Evolutionary conservation across 2,797 vertebrate species (phyloP), one percentile per base, ranked within the genome.

Genomic region (Knipowitschia caucasica): DNA sequence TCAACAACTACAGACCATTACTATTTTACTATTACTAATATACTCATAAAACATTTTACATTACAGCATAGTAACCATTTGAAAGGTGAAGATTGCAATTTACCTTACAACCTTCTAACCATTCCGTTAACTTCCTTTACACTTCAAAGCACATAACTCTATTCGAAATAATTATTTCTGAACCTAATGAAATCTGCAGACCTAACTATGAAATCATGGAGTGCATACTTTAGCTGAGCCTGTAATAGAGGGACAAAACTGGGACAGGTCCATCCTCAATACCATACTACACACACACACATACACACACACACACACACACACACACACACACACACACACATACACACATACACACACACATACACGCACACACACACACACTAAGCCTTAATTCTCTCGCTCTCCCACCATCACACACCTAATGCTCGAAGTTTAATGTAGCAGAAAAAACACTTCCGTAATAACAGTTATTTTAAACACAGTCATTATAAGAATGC

Each of bases 401-500:
- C 23, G 9, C 21, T 12, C 36, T 40, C 50, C 38, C 43, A 56
- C 44, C 54, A 42, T 58, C 54, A 57, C 47, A 64, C 55, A 71
- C 58, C 59, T 71, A 78, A 78, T 69, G 50, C 67, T 70, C 55
- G 77, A 66, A 70, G 62, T 72, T 82, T 60, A 77, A 71, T 81
- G 76, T 70, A 76, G 68, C 80, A 75, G 83, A 73, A 80, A 82
- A 70, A 73, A 63, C 67, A 77, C 75, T 82, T 75, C 56, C 71
- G 58, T 83, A 78, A 78, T 81, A 73, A 78, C 64, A 54, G 69
- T 68, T 75, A 76, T 73, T 81, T 75, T 64, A 81, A 78, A 79
- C 62, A 58, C 3, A 56, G 50, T 29, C 71, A 77, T 82, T 78
- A 76, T 58, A 64, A 69, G 59, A 81, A 69, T 59, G 57, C 49